phyloP scores from a whole-genome alignment of 2,113 vertebrate species.

The Halcyon malimbica region DNA sequence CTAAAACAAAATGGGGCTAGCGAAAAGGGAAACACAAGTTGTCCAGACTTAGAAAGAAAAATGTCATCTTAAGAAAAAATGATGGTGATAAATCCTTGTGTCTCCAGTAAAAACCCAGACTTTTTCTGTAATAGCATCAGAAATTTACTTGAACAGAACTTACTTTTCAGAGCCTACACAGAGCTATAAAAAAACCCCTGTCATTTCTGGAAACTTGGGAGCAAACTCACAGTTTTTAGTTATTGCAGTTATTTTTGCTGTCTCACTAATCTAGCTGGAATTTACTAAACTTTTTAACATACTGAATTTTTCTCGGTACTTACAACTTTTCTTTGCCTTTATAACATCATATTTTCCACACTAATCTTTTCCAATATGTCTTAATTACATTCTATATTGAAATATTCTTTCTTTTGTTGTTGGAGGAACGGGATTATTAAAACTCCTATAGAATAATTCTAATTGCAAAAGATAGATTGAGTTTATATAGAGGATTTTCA shows the following conservation, averaged over 20 bases:
- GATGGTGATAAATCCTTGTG: not conserved
- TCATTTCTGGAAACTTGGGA: not conserved
- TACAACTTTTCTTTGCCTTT: not conserved
- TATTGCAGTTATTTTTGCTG: not conserved
- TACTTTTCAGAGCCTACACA: not conserved
- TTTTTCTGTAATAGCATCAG: not conserved
- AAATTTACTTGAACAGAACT: not conserved
- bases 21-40: not conserved
- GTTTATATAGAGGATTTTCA: not conserved
- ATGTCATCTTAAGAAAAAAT: not conserved
- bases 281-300: not conserved
- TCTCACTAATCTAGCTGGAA: not conserved
- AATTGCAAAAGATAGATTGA: not conserved
- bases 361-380: not conserved
- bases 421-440: not conserved
- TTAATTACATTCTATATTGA: not conserved
- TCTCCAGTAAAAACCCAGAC: rapidly evolving
- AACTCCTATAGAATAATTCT: not conserved
- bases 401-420: not conserved
- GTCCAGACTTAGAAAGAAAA: not conserved
- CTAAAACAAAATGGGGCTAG: not conserved
- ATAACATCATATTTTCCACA: not conserved
- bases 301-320: not conserved
- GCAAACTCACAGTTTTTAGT: not conserved
- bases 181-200: not conserved